These are phyloP conservation scores for Coreius guichenoti DNA, from an alignment of 2,797 vertebrate genomes.

Conservation along the genomic window DNA sequence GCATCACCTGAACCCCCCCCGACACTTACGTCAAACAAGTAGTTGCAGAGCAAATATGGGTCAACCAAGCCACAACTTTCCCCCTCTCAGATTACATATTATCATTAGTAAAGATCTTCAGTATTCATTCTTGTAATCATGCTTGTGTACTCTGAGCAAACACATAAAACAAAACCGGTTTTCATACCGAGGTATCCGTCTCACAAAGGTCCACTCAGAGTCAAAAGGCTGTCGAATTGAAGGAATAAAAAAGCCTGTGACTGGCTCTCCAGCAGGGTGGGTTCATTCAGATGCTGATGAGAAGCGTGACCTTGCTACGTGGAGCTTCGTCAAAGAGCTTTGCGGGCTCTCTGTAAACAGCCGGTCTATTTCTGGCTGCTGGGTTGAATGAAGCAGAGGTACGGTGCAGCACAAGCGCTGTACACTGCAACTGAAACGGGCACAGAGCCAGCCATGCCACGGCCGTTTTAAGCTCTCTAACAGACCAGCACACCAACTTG, in stretches of 20 bases:
- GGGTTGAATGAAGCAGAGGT: conserved; percentile 45
- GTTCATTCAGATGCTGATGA: conserved; percentile 52
- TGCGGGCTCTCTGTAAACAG: conserved; percentile 56
- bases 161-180: conserved; percentile 33
- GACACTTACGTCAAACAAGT: not conserved
- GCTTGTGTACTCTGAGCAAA: conserved; percentile 32
- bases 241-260: not conserved
- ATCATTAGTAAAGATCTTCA: conserved; percentile 15
- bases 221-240: not conserved
- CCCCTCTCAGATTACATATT: conserved; percentile 11
- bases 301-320: conserved; percentile 47
- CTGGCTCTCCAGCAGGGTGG: not conserved
- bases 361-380: conserved; percentile 51
- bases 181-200: not conserved
- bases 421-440: not conserved
- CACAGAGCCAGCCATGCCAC: not conserved
- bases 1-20: not conserved
- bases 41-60: not conserved
- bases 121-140: not conserved
- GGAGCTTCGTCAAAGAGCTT: conserved; percentile 52
- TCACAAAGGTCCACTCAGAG: conserved; percentile 9
- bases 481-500: not conserved
- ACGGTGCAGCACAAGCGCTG: not conserved
- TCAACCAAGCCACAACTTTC: conserved; percentile 8
- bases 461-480: not conserved